Percentiles rank a stretch among this genome's conserved stretches.
These are phyloP conservation scores for Ostrea edulis DNA, from an alignment of 1,140 invertebrate species.

Conservation along the genomic window DNA sequence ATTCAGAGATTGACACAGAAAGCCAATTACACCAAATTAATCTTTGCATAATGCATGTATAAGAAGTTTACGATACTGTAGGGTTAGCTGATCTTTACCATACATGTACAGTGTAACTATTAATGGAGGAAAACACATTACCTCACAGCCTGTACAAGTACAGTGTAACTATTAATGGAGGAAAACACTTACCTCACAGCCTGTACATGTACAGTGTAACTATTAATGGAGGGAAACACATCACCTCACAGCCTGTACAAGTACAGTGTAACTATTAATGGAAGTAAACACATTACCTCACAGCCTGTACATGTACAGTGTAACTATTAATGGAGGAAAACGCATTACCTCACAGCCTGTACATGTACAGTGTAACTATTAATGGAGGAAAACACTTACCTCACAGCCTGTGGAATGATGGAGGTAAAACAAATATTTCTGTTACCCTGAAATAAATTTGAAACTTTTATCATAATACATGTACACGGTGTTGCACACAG, in stretches of 20 bases:
- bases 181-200: constrained; percentile 57
- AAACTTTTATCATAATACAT: not conserved
- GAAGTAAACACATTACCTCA: constrained; percentile 54
- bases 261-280: no score
- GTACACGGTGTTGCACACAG: no score
- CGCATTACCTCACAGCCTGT: no score
- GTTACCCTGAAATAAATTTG: constrained; percentile 57
- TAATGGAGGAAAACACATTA: no score
- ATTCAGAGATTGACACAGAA: not conserved
- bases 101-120: no score
- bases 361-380: no score
- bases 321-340: no score
- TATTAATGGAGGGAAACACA: no score
- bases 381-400: constrained; percentile 47
- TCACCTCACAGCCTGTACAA: no score
- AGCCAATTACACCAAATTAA: not conserved
- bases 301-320: constrained; percentile 15
- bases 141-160: no score
- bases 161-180: no score
- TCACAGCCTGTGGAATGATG: constrained; percentile 57
- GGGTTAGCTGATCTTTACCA: not conserved
- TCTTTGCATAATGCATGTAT: not conserved
- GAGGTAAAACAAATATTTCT: constrained; percentile 55
- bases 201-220: no score
- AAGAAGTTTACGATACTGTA: not conserved